Percentiles rank a stretch among this genome's conserved stretches.
Conservation (phyloP, 2,113 vertebrate species). For the Oreotrochilus melanogaster region DNA sequence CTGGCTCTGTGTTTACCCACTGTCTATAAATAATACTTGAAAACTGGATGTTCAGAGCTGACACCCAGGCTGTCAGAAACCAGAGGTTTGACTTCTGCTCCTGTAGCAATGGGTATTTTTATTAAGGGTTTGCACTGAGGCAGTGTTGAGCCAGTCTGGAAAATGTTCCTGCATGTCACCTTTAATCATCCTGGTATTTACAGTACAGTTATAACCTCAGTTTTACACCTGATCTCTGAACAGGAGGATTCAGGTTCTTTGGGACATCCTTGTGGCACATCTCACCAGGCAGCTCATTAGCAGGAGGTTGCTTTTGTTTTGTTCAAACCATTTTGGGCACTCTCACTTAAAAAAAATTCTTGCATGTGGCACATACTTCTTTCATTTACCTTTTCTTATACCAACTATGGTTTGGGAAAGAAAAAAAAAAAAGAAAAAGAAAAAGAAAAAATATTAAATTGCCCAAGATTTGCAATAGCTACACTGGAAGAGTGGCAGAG, state of each 20-base stretch:
- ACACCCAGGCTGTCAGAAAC: neutral
- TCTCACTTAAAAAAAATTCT: neutral
- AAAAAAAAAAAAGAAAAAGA: neutral
- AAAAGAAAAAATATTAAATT: neutral
- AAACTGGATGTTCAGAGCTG: neutral
- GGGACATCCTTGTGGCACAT: accelerated
- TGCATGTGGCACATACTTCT: neutral
- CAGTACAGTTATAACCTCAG: neutral
- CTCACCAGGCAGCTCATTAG: neutral
- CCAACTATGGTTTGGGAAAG: no score
- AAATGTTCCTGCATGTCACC: neutral
- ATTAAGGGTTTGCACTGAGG: neutral
- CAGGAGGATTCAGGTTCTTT: neutral
- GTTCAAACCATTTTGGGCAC: neutral
- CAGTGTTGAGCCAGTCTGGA: neutral
- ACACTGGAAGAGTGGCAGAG: neutral
- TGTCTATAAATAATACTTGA: neutral
- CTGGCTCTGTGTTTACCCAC: neutral
- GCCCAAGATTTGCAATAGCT: neutral
- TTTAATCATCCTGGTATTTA: neutral
- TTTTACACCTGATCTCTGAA: neutral
- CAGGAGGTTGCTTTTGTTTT: neutral
- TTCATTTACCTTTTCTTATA: neutral
- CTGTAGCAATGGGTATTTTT: neutral
- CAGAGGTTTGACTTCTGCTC: neutral